These are phyloP conservation scores for Dicranocentrus wangi DNA, from an alignment of 2,888 invertebrate genomes.

Conservation along the genomic window DNA sequence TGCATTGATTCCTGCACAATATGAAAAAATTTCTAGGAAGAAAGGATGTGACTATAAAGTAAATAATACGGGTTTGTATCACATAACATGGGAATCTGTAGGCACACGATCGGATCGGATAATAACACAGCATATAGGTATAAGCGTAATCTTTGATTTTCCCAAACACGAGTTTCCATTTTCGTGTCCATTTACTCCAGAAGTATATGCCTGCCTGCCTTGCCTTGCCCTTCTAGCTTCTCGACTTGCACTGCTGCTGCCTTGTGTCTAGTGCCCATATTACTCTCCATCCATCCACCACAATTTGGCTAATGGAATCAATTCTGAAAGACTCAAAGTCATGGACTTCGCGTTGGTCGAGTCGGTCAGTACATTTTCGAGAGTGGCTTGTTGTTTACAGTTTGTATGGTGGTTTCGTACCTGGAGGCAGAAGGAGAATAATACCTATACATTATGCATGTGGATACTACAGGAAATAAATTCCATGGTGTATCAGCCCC, in stretches of 20 bases:
- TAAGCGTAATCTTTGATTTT: constrained; percentile 54
- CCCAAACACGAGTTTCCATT: constrained; percentile 57
- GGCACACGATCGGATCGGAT: constrained; percentile 13
- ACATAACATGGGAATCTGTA: no score
- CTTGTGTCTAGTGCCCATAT: no score
- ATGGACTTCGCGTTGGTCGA: constrained; percentile 6
- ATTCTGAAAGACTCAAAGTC: constrained; percentile 44
- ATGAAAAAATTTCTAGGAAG: no score
- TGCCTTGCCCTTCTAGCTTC: constrained; percentile 3
- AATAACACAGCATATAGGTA: constrained; percentile 35
- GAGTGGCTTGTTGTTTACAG: constrained; percentile 7
- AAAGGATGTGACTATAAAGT: no score
- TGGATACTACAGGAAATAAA: no score
- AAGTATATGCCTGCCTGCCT: constrained; percentile 24
- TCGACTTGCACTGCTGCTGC: constrained; percentile 1
- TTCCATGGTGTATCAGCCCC: no score
- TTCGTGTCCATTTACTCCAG: constrained; percentile 61
- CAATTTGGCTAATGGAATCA: constrained; percentile 65
- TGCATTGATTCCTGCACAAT: no score
- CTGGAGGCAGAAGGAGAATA: not conserved
- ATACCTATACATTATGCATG: not conserved
- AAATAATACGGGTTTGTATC: no score
- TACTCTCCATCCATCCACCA: constrained; percentile 44
- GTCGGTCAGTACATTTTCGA: not conserved
- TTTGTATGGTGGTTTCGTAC: not conserved